Conservation (phyloP, 2,113 vertebrate species). For the Triplophysa dalaica region DNA sequence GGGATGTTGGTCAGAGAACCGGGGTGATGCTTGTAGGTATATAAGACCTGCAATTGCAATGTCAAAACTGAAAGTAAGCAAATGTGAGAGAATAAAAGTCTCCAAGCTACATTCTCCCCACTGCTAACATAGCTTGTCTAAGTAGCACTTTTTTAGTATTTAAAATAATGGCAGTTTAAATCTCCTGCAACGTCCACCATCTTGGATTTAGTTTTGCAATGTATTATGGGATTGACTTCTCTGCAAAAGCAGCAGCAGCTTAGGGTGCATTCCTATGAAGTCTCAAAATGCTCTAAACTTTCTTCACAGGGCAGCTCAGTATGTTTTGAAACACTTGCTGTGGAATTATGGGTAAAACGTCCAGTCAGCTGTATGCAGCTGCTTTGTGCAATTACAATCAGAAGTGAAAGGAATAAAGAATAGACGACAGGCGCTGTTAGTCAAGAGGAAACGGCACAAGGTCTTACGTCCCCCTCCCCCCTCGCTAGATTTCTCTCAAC, state of each 20-base stretch:
- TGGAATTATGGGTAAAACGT: constrained; percentile 24
- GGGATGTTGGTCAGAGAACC: constrained; percentile 7
- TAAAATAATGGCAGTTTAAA: no score
- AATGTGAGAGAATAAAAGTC: background rate
- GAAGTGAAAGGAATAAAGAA: constrained; percentile 44
- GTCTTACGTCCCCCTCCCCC: background rate
- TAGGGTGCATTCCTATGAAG: background rate
- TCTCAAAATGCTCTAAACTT: no score
- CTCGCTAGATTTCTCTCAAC: constrained; percentile 11
- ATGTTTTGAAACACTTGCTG: background rate
- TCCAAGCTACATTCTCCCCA: background rate
- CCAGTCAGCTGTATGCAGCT: constrained; percentile 34
- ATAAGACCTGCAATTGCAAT: background rate
- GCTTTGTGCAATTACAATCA: constrained; percentile 46
- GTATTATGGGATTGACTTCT: background rate
- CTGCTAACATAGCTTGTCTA: no score
- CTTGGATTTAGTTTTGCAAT: background rate
- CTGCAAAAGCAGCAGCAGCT: background rate
- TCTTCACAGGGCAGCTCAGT: no score
- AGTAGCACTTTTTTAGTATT: background rate
- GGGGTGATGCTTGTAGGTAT: constrained; percentile 2
- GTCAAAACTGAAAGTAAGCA: constrained; percentile 23
- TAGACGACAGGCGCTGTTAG: constrained; percentile 29
- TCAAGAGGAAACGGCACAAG: constrained; percentile 46
- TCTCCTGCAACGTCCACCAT: background rate